Evolutionary conservation across 2,888 invertebrate species (phyloP), one percentile per base, ranked within the genome.

Genomic region (Eupithecia centaureata): DNA sequence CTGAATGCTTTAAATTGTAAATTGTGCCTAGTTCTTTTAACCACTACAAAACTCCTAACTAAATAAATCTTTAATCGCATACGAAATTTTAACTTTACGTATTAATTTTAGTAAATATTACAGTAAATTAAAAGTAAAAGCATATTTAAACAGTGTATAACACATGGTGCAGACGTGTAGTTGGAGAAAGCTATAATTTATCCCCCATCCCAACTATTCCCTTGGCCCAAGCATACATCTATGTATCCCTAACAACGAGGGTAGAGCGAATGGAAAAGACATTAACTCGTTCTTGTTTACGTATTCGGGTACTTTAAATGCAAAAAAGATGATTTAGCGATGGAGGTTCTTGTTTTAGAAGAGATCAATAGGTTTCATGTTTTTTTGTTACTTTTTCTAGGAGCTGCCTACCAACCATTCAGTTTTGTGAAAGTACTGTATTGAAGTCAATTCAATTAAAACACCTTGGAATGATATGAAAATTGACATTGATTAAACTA

Each of bases 101-200:
- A 38, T n/a, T 2, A 5, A 18, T 42, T 10, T 42, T 10, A 5
- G 3, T 56, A 51, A 7, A 57, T 38, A 57, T 22, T 18, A 22
- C 57, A 60, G 33, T 62, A 58, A 67, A 32, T 56, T 47, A 38
- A 54, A 64, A 80, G 80, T 84, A 62, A 22, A 38, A 62, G 57
- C 38, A 47, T 86, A 87, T 81, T 89, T 88, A 88, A 91, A 89
- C 87, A 88, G 82, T 85, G 82, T 85, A 81, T 89, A 90, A 91
- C 92, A 92, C 87, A 92, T 91, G 91, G 88, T 80, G 83, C 85
- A 89, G 88, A 88, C 88, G 89, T 88, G 89, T 90, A 91, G 90
- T 91, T 91, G 84, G 86, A 92, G 91, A 91, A 91, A 88, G 91
- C 90, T 83, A 92, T 92, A 92, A 91, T 77, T 93, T 90, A 93